A percentile compares a stretch with the other conserved stretches of the same genome.
phyloP scores from a whole-genome alignment of 2,797 vertebrate genomes.

The Borostomias antarcticus region DNA sequence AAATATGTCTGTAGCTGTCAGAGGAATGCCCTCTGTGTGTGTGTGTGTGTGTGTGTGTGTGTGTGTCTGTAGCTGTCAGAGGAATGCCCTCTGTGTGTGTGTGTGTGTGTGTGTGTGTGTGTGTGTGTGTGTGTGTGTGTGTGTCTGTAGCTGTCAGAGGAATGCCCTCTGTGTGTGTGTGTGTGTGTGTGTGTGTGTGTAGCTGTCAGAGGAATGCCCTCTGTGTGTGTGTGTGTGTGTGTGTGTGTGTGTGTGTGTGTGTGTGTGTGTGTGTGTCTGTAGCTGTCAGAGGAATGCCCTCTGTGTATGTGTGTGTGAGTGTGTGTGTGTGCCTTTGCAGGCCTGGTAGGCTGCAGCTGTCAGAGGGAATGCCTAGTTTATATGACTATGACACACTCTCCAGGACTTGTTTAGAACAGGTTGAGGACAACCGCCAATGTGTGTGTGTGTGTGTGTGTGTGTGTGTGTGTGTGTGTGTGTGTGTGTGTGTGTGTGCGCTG shows the following conservation, averaged over 20 bases:
- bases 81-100: conserved; percentile 2
- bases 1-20: conserved; percentile 41
- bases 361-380: conserved; percentile 59
- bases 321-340: conserved; percentile 1
- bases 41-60: conserved; percentile 25
- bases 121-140: conserved; percentile 16
- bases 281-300: too few species aligned
- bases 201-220: conserved; percentile 7
- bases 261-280: conserved; percentile 13
- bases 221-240: neutral
- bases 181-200: conserved; percentile 41
- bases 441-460: conserved; percentile 14
- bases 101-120: conserved; percentile 4
- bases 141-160: conserved; percentile 58
- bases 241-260: conserved; percentile 10
- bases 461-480: conserved; percentile 27
- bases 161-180: conserved; percentile 44
- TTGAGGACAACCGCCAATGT: conserved; percentile 43
- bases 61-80: neutral
- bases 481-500: conserved; percentile 20
- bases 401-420: conserved; percentile 37
- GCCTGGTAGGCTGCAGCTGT: conserved; percentile 53
- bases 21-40: conserved; percentile 54
- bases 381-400: conserved; percentile 38
- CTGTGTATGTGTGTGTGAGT: conserved; percentile 21